These are phyloP conservation scores for Vireo altiloquus DNA, from an alignment of 2,113 vertebrate genomes.

Conservation along the genomic window DNA sequence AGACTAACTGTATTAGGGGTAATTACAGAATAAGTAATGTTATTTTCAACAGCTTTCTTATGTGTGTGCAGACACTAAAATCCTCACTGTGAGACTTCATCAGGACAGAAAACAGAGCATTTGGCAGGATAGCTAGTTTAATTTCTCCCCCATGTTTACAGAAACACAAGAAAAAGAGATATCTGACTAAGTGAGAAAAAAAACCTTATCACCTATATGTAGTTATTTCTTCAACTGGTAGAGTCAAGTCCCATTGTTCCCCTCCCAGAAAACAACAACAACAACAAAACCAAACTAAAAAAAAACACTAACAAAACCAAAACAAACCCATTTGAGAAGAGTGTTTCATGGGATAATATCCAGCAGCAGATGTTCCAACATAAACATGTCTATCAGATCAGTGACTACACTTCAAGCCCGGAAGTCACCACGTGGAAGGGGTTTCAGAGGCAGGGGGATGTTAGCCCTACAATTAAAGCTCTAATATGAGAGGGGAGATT, in stretches of 20 bases:
- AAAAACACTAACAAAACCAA: neutral
- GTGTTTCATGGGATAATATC: constrained; percentile 17
- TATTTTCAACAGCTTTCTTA: constrained; percentile 24
- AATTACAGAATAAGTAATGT: constrained; percentile 6
- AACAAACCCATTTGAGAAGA: constrained; percentile 1
- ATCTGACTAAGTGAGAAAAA: neutral
- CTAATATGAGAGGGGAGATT: constrained; percentile 30
- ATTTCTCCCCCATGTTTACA: constrained; percentile 37
- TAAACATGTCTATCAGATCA: constrained; percentile 41
- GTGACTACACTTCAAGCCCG: constrained; percentile 50
- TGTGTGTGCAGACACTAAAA: constrained; percentile 35
- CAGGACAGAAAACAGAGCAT: constrained; percentile 44
- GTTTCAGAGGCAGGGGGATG: constrained; percentile 62
- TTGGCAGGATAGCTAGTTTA: constrained; percentile 38
- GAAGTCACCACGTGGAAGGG: constrained; percentile 44
- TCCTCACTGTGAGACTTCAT: constrained; percentile 17
- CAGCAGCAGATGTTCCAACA: constrained; percentile 56
- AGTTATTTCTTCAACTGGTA: constrained; percentile 20
- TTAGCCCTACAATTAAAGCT: constrained; percentile 68
- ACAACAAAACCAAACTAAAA: neutral
- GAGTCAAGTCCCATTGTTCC: neutral
- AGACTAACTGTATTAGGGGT: constrained; percentile 15
- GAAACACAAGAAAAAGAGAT: neutral
- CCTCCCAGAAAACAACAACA: neutral
- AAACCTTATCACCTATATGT: constrained; percentile 2